Evolutionary conservation across 1,140 invertebrate genomes (phyloP).

Genomic region (Eurosta solidaginis): DNA sequence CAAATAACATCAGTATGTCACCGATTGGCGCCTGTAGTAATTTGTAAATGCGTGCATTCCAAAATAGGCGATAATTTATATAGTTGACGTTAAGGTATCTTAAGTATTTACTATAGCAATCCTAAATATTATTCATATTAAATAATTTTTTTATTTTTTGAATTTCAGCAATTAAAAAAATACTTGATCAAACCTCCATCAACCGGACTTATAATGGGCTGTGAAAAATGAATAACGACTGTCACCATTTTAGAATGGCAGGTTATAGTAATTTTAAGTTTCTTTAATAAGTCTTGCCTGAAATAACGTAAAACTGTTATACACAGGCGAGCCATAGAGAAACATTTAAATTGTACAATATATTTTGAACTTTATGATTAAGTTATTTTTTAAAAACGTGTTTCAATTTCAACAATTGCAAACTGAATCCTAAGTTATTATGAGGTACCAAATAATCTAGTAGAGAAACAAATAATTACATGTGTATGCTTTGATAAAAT

Average conservation of each 20-base stretch:
- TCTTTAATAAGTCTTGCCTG: not conserved
- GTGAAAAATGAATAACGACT: slow-evolving; percentile 35
- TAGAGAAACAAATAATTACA: not conserved
- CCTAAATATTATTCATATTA: not conserved
- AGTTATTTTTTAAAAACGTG: slow-evolving; percentile 1
- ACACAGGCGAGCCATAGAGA: not conserved
- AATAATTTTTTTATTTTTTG: not conserved
- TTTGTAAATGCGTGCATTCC: not conserved
- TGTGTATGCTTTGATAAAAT: too few species aligned
- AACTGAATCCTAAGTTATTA: slow-evolving; percentile 19
- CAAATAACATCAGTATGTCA: too few species aligned
- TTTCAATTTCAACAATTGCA: not conserved
- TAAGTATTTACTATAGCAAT: not conserved
- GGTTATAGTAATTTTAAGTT: not conserved
- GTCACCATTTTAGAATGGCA: not conserved
- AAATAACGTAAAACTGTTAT: not conserved
- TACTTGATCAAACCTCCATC: slow-evolving; percentile 69
- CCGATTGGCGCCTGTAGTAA: not conserved
- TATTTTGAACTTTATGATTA: slow-evolving; percentile 6
- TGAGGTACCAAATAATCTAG: slow-evolving; percentile 1
- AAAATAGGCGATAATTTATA: not conserved
- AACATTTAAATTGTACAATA: slow-evolving; percentile 9
- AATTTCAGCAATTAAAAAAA: slow-evolving; percentile 51
- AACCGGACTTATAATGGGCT: slow-evolving; percentile 77
- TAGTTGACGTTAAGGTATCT: not conserved